Percentiles rank a stretch among this genome's conserved stretches.
phyloP scores from a whole-genome alignment of 2,797 vertebrate genomes.

The Centropyge bicolor region DNA sequence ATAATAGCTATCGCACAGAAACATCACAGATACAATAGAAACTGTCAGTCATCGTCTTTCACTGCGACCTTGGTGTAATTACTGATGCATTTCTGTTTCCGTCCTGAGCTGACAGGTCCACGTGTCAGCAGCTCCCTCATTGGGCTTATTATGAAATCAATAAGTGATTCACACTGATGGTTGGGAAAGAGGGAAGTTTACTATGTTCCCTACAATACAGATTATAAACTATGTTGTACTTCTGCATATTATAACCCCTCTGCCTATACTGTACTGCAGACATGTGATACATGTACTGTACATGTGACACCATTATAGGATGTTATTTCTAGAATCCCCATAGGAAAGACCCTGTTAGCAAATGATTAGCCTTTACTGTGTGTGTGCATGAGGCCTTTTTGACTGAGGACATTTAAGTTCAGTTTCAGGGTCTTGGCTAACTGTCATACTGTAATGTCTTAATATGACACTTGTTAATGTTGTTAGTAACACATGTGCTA shows the following conservation, averaged over 20 bases:
- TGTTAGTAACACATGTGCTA: neutral
- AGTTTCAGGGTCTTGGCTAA: neutral
- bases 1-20: neutral
- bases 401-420: neutral
- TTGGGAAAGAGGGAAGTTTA: neutral
- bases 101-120: too few relatives aligned
- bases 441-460: neutral
- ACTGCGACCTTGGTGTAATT: neutral
- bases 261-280: neutral
- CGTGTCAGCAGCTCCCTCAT: neutral
- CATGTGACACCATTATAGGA: neutral
- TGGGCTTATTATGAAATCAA: neutral
- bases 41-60: neutral
- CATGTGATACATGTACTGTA: conserved; percentile 6
- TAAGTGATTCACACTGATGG: neutral
- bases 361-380: neutral
- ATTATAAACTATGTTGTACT: neutral
- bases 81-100: neutral
- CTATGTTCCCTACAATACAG: neutral
- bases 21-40: neutral
- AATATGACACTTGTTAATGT: neutral
- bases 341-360: neutral
- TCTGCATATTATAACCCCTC: neutral
- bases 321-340: neutral
- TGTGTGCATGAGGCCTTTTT: neutral